Conservation (phyloP, 2,797 vertebrate species). For the Trichosurus vulpecula region DNA sequence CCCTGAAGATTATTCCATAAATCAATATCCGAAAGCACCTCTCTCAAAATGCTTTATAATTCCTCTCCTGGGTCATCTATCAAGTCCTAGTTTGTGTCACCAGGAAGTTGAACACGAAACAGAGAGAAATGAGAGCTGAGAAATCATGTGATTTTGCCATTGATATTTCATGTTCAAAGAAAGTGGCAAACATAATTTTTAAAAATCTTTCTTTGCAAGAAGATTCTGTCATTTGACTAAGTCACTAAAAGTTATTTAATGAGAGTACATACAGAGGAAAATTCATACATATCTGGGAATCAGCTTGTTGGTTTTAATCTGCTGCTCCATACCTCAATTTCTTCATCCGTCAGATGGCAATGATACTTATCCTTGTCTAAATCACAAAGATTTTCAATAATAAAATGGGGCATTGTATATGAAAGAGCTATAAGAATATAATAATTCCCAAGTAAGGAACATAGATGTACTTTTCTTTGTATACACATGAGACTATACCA, state of each 20-base stretch:
- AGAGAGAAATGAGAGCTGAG: conserved; percentile 31
- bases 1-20: conserved; percentile 27
- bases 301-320: background rate
- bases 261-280: background rate
- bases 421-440: conserved; percentile 14
- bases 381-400: background rate
- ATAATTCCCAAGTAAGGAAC: background rate
- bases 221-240: background rate
- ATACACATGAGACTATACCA: background rate
- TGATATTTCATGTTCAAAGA: conserved; percentile 17
- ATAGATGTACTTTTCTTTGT: background rate
- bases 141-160: conserved; percentile 4
- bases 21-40: conserved; percentile 36
- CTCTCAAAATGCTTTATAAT: conserved; percentile 43
- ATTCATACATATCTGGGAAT: background rate
- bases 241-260: background rate
- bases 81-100: conserved; percentile 35
- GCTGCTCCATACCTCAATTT: background rate
- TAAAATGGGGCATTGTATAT: background rate
- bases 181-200: background rate
- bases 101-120: conserved; percentile 31
- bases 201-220: background rate
- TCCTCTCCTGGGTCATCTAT: conserved; percentile 2
- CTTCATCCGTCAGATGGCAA: background rate
- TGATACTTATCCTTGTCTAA: background rate